Evolutionary conservation across 2,888 invertebrate genomes (phyloP).

Genomic region (Saturnia pavonia): DNA sequence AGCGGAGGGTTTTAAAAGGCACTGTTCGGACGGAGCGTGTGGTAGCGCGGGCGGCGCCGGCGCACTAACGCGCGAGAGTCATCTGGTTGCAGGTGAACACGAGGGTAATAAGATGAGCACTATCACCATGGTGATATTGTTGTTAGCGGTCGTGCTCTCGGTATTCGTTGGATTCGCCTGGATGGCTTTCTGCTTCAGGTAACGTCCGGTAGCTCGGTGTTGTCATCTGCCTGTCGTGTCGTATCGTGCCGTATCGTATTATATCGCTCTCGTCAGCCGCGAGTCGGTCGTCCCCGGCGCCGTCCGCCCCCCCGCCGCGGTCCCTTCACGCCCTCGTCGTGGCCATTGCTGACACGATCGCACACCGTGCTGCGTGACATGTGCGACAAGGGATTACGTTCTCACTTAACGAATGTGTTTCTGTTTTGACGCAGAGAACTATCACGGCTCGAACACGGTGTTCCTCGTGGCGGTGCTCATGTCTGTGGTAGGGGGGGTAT

Average conservation of each 20-base stretch:
- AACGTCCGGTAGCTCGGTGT: constrained; percentile 78
- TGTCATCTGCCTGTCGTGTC: constrained; percentile 74
- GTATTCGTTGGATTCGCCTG: constrained; percentile 98
- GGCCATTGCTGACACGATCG: constrained; percentile 17
- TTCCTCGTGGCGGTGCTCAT: constrained; percentile 98
- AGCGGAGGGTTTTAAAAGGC: constrained; percentile 38
- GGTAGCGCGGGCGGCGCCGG: constrained; percentile 71
- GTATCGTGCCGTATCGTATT: constrained; percentile 44
- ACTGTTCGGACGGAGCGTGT: constrained; percentile 67
- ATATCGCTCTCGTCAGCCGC: constrained; percentile 57
- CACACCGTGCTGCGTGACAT: constrained; percentile 27
- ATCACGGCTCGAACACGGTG: constrained; percentile 98
- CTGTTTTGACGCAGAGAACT: constrained; percentile 90
- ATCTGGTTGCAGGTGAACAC: constrained; percentile 86
- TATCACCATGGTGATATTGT: constrained; percentile 94
- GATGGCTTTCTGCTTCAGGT: constrained; percentile 98
- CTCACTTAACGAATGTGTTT: constrained; percentile 53
- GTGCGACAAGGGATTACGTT: constrained; percentile 37
- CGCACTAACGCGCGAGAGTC: constrained; percentile 78
- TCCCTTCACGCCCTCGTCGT: constrained; percentile 39
- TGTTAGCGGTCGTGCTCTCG: constrained; percentile 94
- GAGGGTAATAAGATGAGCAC: constrained; percentile 93
- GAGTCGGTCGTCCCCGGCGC: constrained; percentile 48
- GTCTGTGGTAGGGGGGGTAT: constrained; percentile 99
- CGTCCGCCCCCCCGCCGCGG: constrained; percentile 41